Percentiles rank a stretch among this genome's conserved stretches.
phyloP scores from a whole-genome alignment of 2,113 vertebrate genomes.

The Climacteris rufus region DNA sequence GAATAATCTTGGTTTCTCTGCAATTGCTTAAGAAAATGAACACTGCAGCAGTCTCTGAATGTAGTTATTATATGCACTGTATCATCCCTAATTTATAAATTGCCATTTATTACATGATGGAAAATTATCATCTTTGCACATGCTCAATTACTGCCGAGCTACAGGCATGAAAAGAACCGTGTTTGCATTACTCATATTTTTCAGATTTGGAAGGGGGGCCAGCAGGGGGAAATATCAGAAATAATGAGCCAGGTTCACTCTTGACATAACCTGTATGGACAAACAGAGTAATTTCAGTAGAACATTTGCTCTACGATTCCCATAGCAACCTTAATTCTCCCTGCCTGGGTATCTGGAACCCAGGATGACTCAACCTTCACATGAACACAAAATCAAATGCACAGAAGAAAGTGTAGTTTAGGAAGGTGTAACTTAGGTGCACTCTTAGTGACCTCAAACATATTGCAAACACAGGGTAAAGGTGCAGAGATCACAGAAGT shows the following conservation, averaged over 20 bases:
- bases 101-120: neutral
- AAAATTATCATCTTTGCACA: neutral
- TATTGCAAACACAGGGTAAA: neutral
- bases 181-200: neutral
- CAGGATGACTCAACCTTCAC: conserved; percentile 1
- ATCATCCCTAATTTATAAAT: neutral
- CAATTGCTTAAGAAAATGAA: neutral
- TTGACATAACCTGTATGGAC: neutral
- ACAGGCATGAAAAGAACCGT: neutral
- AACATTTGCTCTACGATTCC: neutral
- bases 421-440: neutral
- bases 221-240: neutral
- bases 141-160: neutral
- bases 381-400: neutral
- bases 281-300: neutral
- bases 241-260: neutral
- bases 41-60: neutral
- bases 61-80: neutral
- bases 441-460: neutral
- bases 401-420: neutral
- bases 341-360: neutral
- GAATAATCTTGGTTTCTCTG: neutral
- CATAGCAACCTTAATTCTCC: conserved; percentile 44
- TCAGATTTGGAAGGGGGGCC: neutral
- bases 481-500: neutral